Percentiles rank a stretch among this genome's conserved stretches.
Conservation (phyloP, 1,140 invertebrate species). For the Pentalonia nigronervosa region DNA sequence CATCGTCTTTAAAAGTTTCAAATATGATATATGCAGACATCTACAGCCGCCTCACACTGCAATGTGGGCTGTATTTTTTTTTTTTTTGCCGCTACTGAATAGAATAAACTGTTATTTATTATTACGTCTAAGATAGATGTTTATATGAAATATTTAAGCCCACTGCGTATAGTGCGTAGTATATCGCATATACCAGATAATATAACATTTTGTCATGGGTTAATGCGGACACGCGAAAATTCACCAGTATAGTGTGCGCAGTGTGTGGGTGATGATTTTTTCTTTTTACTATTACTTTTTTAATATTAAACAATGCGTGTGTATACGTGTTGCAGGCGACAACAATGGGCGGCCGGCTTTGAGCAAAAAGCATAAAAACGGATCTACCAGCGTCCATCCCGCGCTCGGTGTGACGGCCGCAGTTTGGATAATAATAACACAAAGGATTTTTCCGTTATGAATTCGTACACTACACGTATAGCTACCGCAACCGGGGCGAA, state of each 20-base stretch:
- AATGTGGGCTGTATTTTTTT: not conserved
- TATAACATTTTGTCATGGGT: conserved; percentile 11
- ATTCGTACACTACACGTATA: not conserved
- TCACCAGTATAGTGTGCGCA: not conserved
- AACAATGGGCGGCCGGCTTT: conserved; percentile 42
- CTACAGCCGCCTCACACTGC: not conserved
- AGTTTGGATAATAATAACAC: conserved; percentile 39
- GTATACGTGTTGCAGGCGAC: conserved; percentile 44
- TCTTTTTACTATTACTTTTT: not conserved
- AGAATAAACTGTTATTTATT: not conserved
- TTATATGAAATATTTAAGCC: not conserved
- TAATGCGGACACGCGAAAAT: not conserved
- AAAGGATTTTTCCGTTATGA: conserved; percentile 47
- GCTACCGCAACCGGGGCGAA: not conserved
- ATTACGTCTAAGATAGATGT: not conserved
- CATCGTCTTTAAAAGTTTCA: not conserved
- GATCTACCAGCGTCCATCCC: conserved; percentile 11
- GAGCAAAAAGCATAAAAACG: conserved; percentile 47
- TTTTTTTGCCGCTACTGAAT: not conserved
- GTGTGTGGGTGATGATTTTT: not conserved
- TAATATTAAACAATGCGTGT: conserved; percentile 31
- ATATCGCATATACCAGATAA: not conserved
- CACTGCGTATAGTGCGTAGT: no score
- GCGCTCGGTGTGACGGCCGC: not conserved
- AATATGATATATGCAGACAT: not conserved